Conservation (phyloP, 2,113 vertebrate species). For the Macaca fascicularis region T2T-MFA8v1.1 NC_088375.1:207854501-207855000, state of each 20-base stretch:
- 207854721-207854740: neutral
- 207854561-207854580: neutral
- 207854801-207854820: neutral
- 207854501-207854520: neutral
- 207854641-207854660: slow-evolving; percentile 42
- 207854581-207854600: neutral
- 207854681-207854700: slow-evolving; percentile 15
- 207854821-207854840: neutral
- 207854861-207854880: slow-evolving; percentile 4
- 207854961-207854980: neutral
- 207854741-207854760: neutral
- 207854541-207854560: neutral
- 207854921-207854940: neutral
- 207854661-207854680: neutral
- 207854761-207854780: neutral
- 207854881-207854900: neutral
- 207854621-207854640: neutral
- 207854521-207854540: neutral
- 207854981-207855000: neutral
- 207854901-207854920: slow-evolving; percentile 3
- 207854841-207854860: neutral
- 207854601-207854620: neutral
- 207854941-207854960: neutral
- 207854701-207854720: neutral
- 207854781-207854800: neutral